phyloP scores from a whole-genome alignment of 2,797 vertebrate genomes.

The Eleutherodactylus coqui region DNA sequence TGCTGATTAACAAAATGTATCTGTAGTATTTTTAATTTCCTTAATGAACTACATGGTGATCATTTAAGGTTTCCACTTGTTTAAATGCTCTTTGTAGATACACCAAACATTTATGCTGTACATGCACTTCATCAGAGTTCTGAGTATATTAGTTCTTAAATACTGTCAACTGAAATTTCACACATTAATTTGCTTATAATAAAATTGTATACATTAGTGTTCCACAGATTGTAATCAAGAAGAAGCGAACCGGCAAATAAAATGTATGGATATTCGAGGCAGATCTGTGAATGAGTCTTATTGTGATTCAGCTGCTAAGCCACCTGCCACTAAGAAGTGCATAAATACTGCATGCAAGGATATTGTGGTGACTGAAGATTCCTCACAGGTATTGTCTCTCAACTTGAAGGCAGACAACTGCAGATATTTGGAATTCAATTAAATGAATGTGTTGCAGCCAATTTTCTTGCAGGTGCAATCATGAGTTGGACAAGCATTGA shows the following conservation, averaged over 20 bases:
- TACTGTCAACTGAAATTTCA: background rate
- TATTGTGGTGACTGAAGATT: conserved; percentile 82
- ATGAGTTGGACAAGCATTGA: background rate
- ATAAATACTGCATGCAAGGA: conserved; percentile 76
- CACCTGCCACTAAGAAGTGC: conserved; percentile 77
- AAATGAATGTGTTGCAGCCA: background rate
- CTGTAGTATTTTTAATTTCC: background rate
- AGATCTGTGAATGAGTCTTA: conserved; percentile 78
- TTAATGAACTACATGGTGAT: background rate
- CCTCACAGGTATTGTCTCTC: conserved; percentile 83
- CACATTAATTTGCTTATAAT: background rate
- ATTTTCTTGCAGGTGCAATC: background rate
- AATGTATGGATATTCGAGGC: conserved; percentile 75
- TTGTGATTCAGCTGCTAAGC: conserved; percentile 78
- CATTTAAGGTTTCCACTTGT: background rate
- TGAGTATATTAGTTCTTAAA: background rate
- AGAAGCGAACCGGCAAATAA: conserved; percentile 75
- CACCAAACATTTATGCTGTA: background rate
- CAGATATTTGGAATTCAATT: background rate
- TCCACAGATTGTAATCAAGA: conserved; percentile 79
- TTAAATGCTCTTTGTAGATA: no score
- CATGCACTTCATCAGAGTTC: no score
- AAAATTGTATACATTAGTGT: conserved; percentile 76
- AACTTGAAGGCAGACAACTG: background rate
- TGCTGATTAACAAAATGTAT: background rate